Base-by-base conservation (phyloP, 2,888 invertebrate species). In the Euplexia lucipara region DNA sequence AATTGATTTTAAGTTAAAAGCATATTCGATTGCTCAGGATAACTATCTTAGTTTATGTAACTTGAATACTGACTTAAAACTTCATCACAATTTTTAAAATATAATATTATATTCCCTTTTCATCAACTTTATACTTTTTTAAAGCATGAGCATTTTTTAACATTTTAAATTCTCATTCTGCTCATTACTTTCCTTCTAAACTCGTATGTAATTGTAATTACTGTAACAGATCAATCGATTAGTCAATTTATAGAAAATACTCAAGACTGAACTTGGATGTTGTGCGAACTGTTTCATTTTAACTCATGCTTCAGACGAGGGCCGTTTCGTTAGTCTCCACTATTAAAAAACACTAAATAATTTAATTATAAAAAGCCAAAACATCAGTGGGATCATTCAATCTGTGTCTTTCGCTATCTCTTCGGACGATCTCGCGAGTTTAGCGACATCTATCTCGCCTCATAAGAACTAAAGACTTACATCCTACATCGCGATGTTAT, bases 181-280 rank as follows among this genome's bases (percentile, higher is more conserved):
- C 45, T 64, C 32, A 39, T 49, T 60, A n/a, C 8, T 70, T 63
- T 70, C 16, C 41, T 57, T 41, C 32, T 37, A 41, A 57, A 42
- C 26, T 61, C 37, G 52, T 63, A 57, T 70, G 64, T 70, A 58
- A 60, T 74, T 81, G 70, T 74, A 76, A 77, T 78, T 74, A 75
- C 61, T 80, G 65, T 83, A 82, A 83, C 79, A 83, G 83, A 87
- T 90, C 88, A 88, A 89, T 88, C 83, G 83, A 88, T 89, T 90
- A 90, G 94, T 94, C 93, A 93, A 93, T 93, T 94, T 93, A 93
- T 88, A 83, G 80, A 85, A 89, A 88, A 90, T 90, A 90, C 86
- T 90, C 85, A 94, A 94, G 94, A 94, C 94, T 94, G 94, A 93
- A 89, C 80, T 86, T 91, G 90, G 81, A 86, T 89, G 89, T 89